A percentile compares a stretch with the other conserved stretches of the same genome.
These are phyloP conservation scores for Danio kyathit DNA, from an alignment of 2,797 vertebrate genomes.

Conservation along the genomic window DNA sequence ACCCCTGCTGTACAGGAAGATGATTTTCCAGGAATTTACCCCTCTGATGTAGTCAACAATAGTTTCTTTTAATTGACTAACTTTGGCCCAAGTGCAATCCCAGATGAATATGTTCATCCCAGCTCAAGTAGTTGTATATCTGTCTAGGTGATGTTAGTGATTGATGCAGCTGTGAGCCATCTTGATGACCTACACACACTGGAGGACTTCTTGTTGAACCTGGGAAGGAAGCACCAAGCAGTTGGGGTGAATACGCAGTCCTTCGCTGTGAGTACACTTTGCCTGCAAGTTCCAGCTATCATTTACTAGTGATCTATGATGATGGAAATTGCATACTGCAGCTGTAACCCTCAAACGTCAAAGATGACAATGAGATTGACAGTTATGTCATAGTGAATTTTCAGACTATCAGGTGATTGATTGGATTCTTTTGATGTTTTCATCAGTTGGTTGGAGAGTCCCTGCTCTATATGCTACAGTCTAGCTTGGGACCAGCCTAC, in stretches of 20 bases:
- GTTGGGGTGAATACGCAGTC: slow-evolving; percentile 91
- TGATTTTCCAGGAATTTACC: neutral
- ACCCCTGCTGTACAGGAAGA: no score
- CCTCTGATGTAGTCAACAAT: neutral
- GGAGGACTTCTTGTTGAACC: slow-evolving; percentile 89
- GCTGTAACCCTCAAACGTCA: slow-evolving; percentile 15
- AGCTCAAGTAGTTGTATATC: slow-evolving; percentile 12
- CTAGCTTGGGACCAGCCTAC: slow-evolving; percentile 88
- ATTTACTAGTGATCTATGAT: neutral
- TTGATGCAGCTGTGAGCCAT: slow-evolving; percentile 91
- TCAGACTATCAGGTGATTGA: neutral
- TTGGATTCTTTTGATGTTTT: slow-evolving; percentile 41
- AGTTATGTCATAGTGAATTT: slow-evolving; percentile 5
- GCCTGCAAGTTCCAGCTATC: neutral
- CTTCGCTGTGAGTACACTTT: slow-evolving; percentile 83
- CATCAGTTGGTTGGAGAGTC: slow-evolving; percentile 89
- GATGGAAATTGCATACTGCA: slow-evolving; percentile 18
- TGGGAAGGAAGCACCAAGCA: slow-evolving; percentile 91
- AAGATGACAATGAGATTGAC: slow-evolving; percentile 7
- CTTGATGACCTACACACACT: slow-evolving; percentile 90
- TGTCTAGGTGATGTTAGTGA: slow-evolving; percentile 93
- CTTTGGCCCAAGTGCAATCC: no score
- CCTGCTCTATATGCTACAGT: slow-evolving; percentile 94
- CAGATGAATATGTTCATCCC: neutral
- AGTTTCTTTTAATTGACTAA: neutral